Conservation (phyloP, 2,113 vertebrate genomes). For the Xiphophorus couchianus region DNA sequence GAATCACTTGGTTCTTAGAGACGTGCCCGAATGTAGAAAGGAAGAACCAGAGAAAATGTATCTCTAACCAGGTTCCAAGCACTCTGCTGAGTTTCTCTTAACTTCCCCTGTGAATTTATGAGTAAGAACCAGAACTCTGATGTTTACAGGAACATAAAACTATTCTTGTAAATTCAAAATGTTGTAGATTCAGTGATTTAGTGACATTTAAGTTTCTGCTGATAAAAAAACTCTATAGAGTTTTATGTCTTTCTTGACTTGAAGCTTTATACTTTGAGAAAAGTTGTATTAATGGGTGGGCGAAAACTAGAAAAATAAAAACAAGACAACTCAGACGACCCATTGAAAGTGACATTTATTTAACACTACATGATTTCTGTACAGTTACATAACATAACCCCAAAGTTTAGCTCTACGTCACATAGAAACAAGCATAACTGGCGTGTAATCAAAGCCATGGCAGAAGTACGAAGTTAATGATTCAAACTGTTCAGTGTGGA, state of each 20-base stretch:
- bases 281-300: too few species aligned
- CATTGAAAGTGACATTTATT: constrained; percentile 82
- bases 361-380: constrained; percentile 74
- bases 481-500: constrained; percentile 13
- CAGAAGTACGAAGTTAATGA: constrained; percentile 27
- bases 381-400: constrained; percentile 72
- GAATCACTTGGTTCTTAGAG: too few species aligned
- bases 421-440: constrained; percentile 58
- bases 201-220: too few species aligned
- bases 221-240: too few species aligned
- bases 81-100: neutral
- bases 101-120: neutral
- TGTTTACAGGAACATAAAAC: neutral
- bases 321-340: constrained; percentile 14
- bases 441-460: constrained; percentile 50
- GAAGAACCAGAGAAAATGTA: too few species aligned
- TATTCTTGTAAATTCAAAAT: neutral
- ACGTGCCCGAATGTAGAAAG: too few species aligned
- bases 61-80: too few species aligned
- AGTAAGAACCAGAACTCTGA: neutral
- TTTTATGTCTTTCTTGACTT: too few species aligned
- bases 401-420: constrained; percentile 66
- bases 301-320: neutral
- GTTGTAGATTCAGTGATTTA: neutral
- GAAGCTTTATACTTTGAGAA: too few species aligned